Evolutionary conservation across 1,140 invertebrate species (phyloP), one percentile per base, ranked within the genome.

Genomic region (Wasmannia auropunctata): DNA sequence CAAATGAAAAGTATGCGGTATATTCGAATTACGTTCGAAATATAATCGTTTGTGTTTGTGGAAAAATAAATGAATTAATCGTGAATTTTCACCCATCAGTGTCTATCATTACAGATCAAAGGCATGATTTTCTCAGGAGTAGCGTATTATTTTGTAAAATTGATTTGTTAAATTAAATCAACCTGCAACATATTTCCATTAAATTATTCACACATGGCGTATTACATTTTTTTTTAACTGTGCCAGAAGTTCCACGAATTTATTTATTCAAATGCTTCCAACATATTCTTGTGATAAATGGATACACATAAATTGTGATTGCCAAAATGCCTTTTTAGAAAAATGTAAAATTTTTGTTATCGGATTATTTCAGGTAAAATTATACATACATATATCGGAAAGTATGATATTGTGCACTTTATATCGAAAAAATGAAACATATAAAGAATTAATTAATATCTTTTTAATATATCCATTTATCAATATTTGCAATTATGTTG

Each of bases 81-180:
- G 16, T 81, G 65, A 69, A 81, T 70, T 81, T 80, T 63, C 77
- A 10, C 62, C 31, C 56, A 49, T 70, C 58, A 31, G 11, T 37
- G 3, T 63, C 25, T 63, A 31, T 63, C 22, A 56, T 19, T 28
- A n/a, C 3, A n/a, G 31, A 54, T 69, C 37, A 70, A 81, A 81
- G 6, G 2, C 10, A 31, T 8, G 37, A 56, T 70, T 25, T 70
- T 31, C 22, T 70, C 62, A 34, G 46, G 14, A 67, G 28, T 25
- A 31, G 34, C 7, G 49, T 56, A 49, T 43, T 70, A 43, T 37
- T 54, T 7, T 70, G 51, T 40, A 11, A 72, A 46, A 72, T 81
- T 81, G 43, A 51, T 25, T 14, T 25, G 11, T 14, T 31, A 31
- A 81, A 60, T 60, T 58, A 60, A 65, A 22, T 74, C 4, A 11